These are phyloP conservation scores for Liopterus haemorrhoidalis DNA, from an alignment of 2,888 invertebrate genomes.

Conservation along the genomic window DNA sequence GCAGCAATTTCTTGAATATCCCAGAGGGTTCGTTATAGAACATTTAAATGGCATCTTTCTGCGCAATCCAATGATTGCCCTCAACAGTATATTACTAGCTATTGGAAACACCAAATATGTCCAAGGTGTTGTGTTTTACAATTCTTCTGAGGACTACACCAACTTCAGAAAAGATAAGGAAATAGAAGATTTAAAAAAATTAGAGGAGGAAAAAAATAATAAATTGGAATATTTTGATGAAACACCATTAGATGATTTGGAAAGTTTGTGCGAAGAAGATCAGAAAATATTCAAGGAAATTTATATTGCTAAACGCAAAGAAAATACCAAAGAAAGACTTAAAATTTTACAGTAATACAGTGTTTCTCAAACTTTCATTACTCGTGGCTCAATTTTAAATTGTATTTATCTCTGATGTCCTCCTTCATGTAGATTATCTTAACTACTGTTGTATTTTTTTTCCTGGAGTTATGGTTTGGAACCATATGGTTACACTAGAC, in stretches of 20 bases:
- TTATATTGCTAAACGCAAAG: constrained; percentile 32
- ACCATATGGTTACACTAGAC: too few relatives aligned
- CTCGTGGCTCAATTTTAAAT: too few relatives aligned
- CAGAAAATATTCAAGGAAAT: constrained; percentile 29
- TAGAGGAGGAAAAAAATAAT: constrained; percentile 23
- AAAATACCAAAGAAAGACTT: constrained; percentile 23
- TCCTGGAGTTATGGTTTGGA: too few relatives aligned
- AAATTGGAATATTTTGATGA: constrained; percentile 26
- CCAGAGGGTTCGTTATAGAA: constrained; percentile 38
- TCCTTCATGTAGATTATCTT: too few relatives aligned
- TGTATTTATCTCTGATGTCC: too few relatives aligned
- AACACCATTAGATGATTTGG: constrained; percentile 33
- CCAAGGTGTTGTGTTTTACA: constrained; percentile 35
- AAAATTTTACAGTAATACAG: constrained; percentile 30
- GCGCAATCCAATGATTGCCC: constrained; percentile 31
- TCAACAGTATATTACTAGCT: constrained; percentile 37
- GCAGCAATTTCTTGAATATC: constrained; percentile 11
- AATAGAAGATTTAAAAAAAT: constrained; percentile 22
- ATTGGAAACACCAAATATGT: constrained; percentile 38
- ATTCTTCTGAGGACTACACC: constrained; percentile 30
- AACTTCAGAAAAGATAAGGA: constrained; percentile 24
- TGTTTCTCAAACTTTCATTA: too few relatives aligned
- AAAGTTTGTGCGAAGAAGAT: constrained; percentile 28
- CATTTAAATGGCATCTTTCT: constrained; percentile 40
- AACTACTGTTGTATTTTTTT: too few relatives aligned